A percentile compares a stretch with the other conserved stretches of the same genome.
These are phyloP conservation scores for Tetranychus piercei DNA, from an alignment of 2,888 invertebrate species.

Conservation along the genomic window DNA sequence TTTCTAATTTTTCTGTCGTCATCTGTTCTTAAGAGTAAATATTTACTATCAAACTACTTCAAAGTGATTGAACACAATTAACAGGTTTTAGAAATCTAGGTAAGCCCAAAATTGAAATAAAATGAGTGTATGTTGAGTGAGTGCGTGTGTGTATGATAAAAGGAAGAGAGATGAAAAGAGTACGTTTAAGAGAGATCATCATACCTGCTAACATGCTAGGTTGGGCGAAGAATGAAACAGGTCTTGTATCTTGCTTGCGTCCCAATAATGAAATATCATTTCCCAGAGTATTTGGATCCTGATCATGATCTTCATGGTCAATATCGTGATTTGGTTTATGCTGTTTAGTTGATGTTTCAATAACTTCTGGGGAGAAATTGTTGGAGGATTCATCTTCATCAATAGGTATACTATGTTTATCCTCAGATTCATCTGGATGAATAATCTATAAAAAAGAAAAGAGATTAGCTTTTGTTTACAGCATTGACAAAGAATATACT, in stretches of 20 bases:
- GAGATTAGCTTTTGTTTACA: background rate
- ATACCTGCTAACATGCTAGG: conserved; percentile 27
- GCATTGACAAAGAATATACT: background rate
- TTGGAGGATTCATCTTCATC: background rate
- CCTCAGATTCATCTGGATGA: background rate
- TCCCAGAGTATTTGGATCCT: background rate
- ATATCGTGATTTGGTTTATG: background rate
- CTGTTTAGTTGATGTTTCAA: background rate
- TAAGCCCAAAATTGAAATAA: background rate
- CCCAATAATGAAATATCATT: conserved; percentile 23
- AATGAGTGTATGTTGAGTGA: background rate
- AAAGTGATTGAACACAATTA: background rate
- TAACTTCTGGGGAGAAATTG: background rate
- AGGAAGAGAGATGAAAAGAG: background rate
- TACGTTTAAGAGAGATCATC: background rate
- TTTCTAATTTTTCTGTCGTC: background rate
- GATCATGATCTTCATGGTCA: background rate
- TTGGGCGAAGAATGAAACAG: conserved; percentile 26
- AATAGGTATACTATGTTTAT: background rate
- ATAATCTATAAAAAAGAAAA: background rate
- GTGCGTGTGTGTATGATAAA: background rate
- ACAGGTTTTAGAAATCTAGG: background rate
- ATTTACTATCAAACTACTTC: background rate
- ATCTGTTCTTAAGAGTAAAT: background rate
- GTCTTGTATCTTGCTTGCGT: conserved; percentile 24